These are phyloP conservation scores for Agelaius tricolor DNA, from an alignment of 2,113 vertebrate species.

Conservation along the genomic window DNA sequence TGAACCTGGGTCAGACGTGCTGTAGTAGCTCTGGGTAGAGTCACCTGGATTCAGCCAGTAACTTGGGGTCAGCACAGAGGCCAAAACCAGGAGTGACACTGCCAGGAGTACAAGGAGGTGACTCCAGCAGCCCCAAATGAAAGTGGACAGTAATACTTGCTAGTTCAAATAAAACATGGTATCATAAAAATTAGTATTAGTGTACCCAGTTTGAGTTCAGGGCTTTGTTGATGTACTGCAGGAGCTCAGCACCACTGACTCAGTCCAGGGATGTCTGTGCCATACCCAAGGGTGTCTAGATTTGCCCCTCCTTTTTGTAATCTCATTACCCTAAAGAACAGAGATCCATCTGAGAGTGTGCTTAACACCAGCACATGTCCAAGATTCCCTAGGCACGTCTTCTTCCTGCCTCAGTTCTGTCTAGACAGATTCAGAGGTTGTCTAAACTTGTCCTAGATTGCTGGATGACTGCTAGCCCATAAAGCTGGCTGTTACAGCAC, in stretches of 20 bases:
- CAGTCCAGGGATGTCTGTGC: background rate
- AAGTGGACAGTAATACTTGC: background rate
- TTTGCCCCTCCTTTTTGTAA: background rate
- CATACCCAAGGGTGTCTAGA: background rate
- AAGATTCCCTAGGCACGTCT: background rate
- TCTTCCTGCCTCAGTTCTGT: slow-evolving; percentile 14
- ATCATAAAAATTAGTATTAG: background rate
- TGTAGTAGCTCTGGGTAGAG: background rate
- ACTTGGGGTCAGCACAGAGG: background rate
- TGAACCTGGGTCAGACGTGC: background rate
- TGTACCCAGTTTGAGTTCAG: background rate
- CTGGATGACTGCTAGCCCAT: background rate
- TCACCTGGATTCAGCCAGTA: background rate
- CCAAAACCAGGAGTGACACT: background rate
- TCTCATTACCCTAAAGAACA: background rate
- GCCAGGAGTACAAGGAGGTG: background rate
- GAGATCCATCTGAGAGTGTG: background rate
- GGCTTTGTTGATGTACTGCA: background rate
- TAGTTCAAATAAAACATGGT: background rate
- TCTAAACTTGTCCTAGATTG: slow-evolving; percentile 4
- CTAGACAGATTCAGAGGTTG: background rate
- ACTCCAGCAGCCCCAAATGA: background rate
- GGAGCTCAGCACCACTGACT: background rate
- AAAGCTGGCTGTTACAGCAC: background rate
- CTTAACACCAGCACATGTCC: background rate